phyloP scores from a whole-genome alignment of 2,888 invertebrate species.

The Thera britannica region DNA sequence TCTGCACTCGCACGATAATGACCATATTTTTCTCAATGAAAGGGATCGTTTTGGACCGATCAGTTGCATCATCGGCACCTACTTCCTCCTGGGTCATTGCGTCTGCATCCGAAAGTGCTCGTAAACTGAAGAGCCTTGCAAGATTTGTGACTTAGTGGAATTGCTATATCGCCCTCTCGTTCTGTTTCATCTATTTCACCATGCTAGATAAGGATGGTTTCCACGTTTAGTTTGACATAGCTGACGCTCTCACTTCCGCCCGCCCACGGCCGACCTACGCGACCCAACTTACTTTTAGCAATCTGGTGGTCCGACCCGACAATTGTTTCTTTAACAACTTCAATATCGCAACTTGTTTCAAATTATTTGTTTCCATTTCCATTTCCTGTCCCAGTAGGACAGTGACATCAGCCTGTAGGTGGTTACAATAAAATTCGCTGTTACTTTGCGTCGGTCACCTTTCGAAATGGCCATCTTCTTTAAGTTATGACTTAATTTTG shows the following conservation, averaged over 20 bases:
- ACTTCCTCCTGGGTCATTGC: conserved; percentile 23
- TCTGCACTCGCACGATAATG: conserved; percentile 58
- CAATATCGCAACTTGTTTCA: conserved; percentile 40
- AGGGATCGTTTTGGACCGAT: conserved; percentile 59
- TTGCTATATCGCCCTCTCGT: conserved; percentile 62
- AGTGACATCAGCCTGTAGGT: conserved; percentile 78
- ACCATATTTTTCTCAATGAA: conserved; percentile 68
- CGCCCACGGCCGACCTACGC: conserved; percentile 82
- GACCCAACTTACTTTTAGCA: conserved; percentile 69
- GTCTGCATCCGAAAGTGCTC: conserved; percentile 74
- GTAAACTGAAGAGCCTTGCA: conserved; percentile 79
- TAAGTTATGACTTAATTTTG: conserved; percentile 82
- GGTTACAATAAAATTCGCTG: conserved; percentile 70
- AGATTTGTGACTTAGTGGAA: conserved; percentile 73
- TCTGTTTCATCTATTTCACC: conserved; percentile 50
- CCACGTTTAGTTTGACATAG: conserved; percentile 50
- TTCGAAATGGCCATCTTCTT: conserved; percentile 73
- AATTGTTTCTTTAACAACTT: conserved; percentile 60
- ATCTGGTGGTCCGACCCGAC: conserved; percentile 65
- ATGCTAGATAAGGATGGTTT: conserved; percentile 73
- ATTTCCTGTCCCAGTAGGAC: conserved; percentile 55
- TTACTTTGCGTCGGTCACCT: conserved; percentile 58
- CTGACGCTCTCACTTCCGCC: conserved; percentile 79
- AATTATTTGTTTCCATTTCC: conserved; percentile 3
- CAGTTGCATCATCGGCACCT: conserved; percentile 65